A percentile compares a stretch with the other conserved stretches of the same genome.
These are phyloP conservation scores for Drosophila kikkawai DNA, from an alignment of 1,140 invertebrate species.

Conservation along the genomic window DNA sequence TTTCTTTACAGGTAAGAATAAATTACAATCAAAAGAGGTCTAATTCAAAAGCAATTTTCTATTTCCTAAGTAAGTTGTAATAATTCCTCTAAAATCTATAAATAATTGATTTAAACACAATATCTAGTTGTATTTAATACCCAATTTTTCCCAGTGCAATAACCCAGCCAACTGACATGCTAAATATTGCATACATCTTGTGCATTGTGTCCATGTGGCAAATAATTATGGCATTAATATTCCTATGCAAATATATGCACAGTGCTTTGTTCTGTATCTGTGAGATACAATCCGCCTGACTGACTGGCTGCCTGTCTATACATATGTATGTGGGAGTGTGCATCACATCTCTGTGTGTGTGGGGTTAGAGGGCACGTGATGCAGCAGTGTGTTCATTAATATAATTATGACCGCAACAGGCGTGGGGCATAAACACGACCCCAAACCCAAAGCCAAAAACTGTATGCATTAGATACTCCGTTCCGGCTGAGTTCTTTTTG, in stretches of 20 bases:
- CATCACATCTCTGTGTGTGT: not conserved
- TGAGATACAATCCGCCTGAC: slow-evolving; percentile 10
- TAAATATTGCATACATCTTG: slow-evolving; percentile 72
- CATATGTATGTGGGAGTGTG: not conserved
- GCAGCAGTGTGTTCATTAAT: slow-evolving; percentile 69
- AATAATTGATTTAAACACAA: no score
- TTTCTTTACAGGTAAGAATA: not conserved
- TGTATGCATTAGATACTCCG: slow-evolving; percentile 8
- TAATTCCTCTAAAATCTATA: no score
- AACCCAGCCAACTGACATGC: slow-evolving; percentile 51
- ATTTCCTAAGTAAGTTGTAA: not conserved
- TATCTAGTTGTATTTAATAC: no score
- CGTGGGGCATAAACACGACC: slow-evolving; percentile 21
- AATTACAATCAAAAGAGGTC: not conserved
- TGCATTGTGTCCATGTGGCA: slow-evolving; percentile 73
- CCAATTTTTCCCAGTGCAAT: not conserved
- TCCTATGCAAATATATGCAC: slow-evolving; percentile 76
- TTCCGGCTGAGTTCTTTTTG: slow-evolving; percentile 14
- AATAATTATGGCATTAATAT: slow-evolving; percentile 83
- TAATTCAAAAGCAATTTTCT: no score
- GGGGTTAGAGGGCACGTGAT: slow-evolving; percentile 23
- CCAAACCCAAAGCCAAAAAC: slow-evolving; percentile 9
- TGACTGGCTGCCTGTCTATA: not conserved
- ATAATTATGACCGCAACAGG: slow-evolving; percentile 60
- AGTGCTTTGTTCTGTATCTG: slow-evolving; percentile 57